A percentile compares a stretch with the other conserved stretches of the same genome.
phyloP scores from a whole-genome alignment of 2,113 vertebrate species.

The Dicrurus megarhynchus region DNA sequence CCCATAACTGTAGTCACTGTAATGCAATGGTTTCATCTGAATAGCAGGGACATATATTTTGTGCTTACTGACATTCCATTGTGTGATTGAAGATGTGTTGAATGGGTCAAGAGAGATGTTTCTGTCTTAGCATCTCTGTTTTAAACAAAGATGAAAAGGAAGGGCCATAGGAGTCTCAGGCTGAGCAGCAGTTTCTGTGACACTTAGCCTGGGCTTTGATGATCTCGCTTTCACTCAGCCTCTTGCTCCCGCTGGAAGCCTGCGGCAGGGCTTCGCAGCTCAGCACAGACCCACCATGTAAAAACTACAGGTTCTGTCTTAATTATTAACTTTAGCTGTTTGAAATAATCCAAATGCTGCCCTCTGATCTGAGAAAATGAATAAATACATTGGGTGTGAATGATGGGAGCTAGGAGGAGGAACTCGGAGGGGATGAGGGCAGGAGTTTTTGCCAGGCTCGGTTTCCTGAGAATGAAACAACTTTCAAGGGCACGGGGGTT shows the following conservation, averaged over 20 bases:
- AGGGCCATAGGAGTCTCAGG: not conserved
- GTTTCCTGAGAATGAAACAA: conserved; percentile 47
- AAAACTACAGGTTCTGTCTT: conserved; percentile 40
- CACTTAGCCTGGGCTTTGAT: conserved; percentile 5
- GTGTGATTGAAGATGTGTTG: conserved; percentile 42
- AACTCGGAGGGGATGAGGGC: not conserved
- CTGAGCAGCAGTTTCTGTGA: not conserved
- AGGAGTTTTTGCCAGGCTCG: conserved; percentile 42
- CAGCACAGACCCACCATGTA: not conserved
- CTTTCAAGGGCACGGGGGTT: not conserved
- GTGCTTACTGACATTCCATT: not conserved
- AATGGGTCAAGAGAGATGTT: conserved; percentile 24
- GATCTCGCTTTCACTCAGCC: not conserved
- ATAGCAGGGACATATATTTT: not conserved
- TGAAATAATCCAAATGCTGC: conserved; percentile 72
- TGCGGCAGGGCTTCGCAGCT: not conserved
- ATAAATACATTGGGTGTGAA: conserved; percentile 72
- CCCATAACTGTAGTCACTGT: not conserved
- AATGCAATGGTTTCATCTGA: not conserved
- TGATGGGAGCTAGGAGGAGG: conserved; percentile 57
- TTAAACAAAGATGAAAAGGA: conserved; percentile 62
- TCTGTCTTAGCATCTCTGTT: conserved; percentile 29
- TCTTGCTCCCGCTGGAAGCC: not conserved
- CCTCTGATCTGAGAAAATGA: conserved; percentile 63
- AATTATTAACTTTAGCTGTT: conserved; percentile 62